These are phyloP conservation scores for Subacronicta megacephala DNA, from an alignment of 2,888 invertebrate species.

Conservation along the genomic window DNA sequence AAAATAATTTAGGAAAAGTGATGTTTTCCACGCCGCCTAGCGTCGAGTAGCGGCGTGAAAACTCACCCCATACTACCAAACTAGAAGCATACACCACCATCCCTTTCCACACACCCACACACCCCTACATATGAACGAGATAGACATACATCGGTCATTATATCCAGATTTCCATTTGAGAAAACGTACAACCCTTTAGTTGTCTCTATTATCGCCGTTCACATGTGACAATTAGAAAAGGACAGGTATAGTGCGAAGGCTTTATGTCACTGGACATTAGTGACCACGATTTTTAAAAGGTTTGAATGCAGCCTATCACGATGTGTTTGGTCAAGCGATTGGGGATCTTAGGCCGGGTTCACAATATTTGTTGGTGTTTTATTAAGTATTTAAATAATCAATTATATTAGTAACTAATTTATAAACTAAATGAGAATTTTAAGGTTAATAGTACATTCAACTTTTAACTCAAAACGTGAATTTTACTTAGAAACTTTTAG, in stretches of 20 bases:
- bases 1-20: conserved; percentile 17
- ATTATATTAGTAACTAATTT: too few relatives aligned
- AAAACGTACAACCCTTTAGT: conserved; percentile 85
- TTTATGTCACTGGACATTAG: conserved; percentile 76
- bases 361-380: too few relatives aligned
- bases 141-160: conserved; percentile 80
- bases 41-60: conserved; percentile 82
- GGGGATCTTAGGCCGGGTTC: conserved; percentile 52
- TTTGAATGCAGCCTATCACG: conserved; percentile 76
- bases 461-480: too few relatives aligned
- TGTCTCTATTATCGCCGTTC: conserved; percentile 81
- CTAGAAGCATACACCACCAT: conserved; percentile 70
- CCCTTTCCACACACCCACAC: conserved; percentile 82
- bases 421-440: too few relatives aligned
- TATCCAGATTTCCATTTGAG: conserved; percentile 78
- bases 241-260: conserved; percentile 70
- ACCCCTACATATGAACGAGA: conserved; percentile 85
- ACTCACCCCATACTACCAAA: conserved; percentile 66
- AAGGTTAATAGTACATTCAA: too few relatives aligned
- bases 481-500: too few relatives aligned
- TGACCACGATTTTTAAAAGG: conserved; percentile 78
- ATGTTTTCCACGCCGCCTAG: conserved; percentile 81
- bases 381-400: too few relatives aligned
- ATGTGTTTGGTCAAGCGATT: conserved; percentile 75
- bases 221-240: conserved; percentile 70